These are phyloP conservation scores for Archivesica marissinica DNA, from an alignment of 1,140 invertebrate species.

Conservation along the genomic window DNA sequence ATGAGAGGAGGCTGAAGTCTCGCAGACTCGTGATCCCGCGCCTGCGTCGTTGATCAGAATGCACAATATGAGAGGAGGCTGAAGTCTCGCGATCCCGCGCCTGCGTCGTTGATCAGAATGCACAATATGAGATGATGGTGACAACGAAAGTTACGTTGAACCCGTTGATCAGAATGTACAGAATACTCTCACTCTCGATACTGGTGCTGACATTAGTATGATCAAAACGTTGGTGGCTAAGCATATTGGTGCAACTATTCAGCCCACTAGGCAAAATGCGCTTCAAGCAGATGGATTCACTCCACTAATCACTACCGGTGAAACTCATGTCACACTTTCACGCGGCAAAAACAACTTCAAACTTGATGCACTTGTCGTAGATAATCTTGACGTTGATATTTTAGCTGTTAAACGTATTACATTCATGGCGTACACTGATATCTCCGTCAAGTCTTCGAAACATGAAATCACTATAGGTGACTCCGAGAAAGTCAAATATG, in stretches of 20 bases:
- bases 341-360: slow-evolving; percentile 8
- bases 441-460: slow-evolving; percentile 51
- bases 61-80: background rate
- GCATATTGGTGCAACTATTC: slow-evolving; percentile 5
- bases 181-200: slow-evolving; percentile 24
- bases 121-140: background rate
- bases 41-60: background rate
- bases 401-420: slow-evolving; percentile 40
- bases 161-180: background rate
- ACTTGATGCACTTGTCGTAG: slow-evolving; percentile 53
- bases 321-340: slow-evolving; percentile 55
- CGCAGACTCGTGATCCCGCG: background rate
- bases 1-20: background rate
- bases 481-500: background rate
- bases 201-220: slow-evolving; percentile 38
- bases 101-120: background rate
- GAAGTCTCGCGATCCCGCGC: background rate
- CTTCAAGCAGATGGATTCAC: slow-evolving; percentile 61
- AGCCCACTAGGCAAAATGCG: slow-evolving; percentile 27
- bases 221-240: slow-evolving; percentile 4
- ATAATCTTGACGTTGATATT: slow-evolving; percentile 56
- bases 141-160: background rate
- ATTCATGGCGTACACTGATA: slow-evolving; percentile 61
- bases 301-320: slow-evolving; percentile 40
- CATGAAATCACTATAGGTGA: slow-evolving; percentile 26